phyloP scores from a whole-genome alignment of 2,888 invertebrate genomes.

The Bombylius discolor region DNA sequence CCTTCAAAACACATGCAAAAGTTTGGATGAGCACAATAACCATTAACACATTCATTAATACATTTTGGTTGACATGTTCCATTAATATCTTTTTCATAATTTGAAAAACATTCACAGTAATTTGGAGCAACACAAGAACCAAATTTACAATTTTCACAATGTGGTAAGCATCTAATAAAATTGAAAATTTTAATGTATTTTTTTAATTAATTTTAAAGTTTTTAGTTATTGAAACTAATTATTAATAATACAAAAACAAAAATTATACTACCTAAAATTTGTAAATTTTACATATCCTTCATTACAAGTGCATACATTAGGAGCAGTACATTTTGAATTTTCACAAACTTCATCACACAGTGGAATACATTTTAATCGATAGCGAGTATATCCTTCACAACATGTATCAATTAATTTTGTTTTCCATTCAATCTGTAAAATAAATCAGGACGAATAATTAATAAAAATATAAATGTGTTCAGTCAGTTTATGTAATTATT shows the following conservation, averaged over 20 bases:
- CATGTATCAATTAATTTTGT: neutral
- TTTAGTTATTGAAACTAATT: neutral
- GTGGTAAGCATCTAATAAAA: slow-evolving; percentile 21
- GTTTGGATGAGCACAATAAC: slow-evolving; percentile 26
- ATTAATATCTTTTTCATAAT: slow-evolving; percentile 22
- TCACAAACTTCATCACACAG: slow-evolving; percentile 18
- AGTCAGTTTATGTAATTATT: neutral
- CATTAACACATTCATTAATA: slow-evolving; percentile 24
- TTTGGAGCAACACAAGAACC: slow-evolving; percentile 26
- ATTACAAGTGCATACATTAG: slow-evolving; percentile 33
- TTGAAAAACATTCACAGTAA: slow-evolving; percentile 23
- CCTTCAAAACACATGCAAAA: slow-evolving; percentile 16
- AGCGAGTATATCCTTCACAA: slow-evolving; percentile 1
- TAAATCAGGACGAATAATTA: neutral
- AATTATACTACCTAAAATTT: neutral
- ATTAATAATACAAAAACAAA: too few relatives aligned
- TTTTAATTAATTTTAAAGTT: slow-evolving; percentile 18
- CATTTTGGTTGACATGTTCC: slow-evolving; percentile 28
- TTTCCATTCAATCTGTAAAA: neutral
- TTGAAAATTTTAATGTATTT: neutral
- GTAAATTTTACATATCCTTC: slow-evolving; percentile 16
- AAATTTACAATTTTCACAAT: slow-evolving; percentile 23
- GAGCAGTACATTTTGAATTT: slow-evolving; percentile 28
- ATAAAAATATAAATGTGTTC: neutral
- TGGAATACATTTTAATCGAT: slow-evolving; percentile 17